Conservation (phyloP, 2,113 vertebrate species). For the Leptobrachium leishanense region DNA sequence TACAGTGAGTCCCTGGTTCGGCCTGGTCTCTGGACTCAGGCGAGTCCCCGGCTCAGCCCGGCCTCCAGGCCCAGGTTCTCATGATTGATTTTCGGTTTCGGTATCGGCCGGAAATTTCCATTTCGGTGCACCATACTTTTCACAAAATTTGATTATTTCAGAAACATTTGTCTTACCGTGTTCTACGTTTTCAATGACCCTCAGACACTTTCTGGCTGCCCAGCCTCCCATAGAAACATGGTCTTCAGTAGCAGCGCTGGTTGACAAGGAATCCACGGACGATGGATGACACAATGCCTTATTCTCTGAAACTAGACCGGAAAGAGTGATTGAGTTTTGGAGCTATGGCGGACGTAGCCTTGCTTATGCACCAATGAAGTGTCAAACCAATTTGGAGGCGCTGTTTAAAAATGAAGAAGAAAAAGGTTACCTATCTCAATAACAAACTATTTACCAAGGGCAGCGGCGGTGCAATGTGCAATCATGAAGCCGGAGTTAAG, state of each 20-base stretch:
- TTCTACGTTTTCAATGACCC: constrained; percentile 92
- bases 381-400: no score
- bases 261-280: constrained; percentile 96
- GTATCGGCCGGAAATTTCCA: no score
- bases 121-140: no score
- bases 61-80: no score
- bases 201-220: constrained; percentile 93
- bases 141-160: not conserved
- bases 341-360: no score
- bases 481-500: constrained; percentile 99
- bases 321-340: not conserved
- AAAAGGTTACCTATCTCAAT: not conserved
- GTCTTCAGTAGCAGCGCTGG: constrained; percentile 95
- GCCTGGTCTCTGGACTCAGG: no score
- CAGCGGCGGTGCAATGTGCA: constrained; percentile 93
- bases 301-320: constrained; percentile 89
- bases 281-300: constrained; percentile 96
- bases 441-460: constrained; percentile 74
- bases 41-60: no score
- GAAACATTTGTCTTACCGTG: constrained; percentile 74
- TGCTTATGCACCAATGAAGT: no score
- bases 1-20: no score
- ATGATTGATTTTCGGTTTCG: no score
- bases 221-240: constrained; percentile 98
- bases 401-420: not conserved